These are phyloP conservation scores for Aegotheles bennettii DNA, from an alignment of 2,113 vertebrate genomes.

Conservation along the genomic window DNA sequence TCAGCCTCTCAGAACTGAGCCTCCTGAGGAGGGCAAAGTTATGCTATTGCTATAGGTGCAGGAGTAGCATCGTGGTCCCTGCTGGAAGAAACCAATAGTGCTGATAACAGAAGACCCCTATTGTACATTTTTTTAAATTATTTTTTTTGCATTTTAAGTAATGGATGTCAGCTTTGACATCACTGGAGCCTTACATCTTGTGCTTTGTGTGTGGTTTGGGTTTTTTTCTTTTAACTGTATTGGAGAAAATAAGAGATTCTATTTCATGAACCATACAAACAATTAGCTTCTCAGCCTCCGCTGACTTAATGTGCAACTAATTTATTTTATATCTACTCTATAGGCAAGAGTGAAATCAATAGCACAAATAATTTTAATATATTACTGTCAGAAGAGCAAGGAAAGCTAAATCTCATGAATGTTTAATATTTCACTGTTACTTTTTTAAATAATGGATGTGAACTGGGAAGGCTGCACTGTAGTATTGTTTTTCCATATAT, in stretches of 20 bases:
- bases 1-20: neutral
- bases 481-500: neutral
- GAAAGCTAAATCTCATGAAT: neutral
- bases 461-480: neutral
- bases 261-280: neutral
- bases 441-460: neutral
- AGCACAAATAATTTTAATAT: neutral
- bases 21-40: accelerated
- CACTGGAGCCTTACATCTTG: neutral
- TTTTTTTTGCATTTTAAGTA: neutral
- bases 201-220: neutral
- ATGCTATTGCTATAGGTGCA: accelerated
- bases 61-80: neutral
- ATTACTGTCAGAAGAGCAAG: neutral
- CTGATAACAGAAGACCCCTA: neutral
- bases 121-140: accelerated
- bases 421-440: neutral
- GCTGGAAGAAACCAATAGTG: neutral
- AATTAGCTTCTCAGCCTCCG: neutral
- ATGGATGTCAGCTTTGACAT: neutral
- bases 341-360: neutral
- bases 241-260: neutral
- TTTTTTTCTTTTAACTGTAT: neutral
- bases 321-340: neutral
- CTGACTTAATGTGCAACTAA: neutral